Evolutionary conservation across 2,113 vertebrate species (phyloP), one percentile per base, ranked within the genome.

Genomic region (Oxyura jamaicensis): DNA sequence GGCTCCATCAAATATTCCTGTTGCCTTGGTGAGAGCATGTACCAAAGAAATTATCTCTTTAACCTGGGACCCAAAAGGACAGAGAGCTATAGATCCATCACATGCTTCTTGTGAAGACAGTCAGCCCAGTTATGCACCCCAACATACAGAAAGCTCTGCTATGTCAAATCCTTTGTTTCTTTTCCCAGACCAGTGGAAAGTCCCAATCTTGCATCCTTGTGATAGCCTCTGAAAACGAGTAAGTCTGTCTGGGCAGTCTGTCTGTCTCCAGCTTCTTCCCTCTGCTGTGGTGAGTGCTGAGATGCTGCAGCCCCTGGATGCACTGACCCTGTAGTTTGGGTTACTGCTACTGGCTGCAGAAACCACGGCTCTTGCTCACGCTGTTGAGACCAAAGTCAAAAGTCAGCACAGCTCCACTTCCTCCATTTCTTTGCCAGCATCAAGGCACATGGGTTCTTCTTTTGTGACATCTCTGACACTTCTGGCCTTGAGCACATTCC

Each of bases 11-110:
- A 5, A 60, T 77, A 73, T 77, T 92, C 73, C 76, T 82, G 69
- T 87, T 90, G 69, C 85, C 52, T 85, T 94, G 78, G 76, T 87
- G 69, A 87, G 28, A 71, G 31, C 62, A 93, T 13, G 56, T 87
- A 29, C 52, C 0, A 2, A 74, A 93, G 13, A 87, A 63, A 82
- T 59, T 72, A 12, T 67, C 21, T 72, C 25, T 79, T 35, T 72
- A 67, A 36, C 31, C 8, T 63, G n/a, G 18, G 31, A n/a, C n/a
- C 28, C 59, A 69, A 60, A 78, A 75, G 46, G n/a, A 19, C 65
- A 50, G 90, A 71, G 52, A 93, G 5, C 29, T 62, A 41, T 39
- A 78, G 36, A 63, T 74, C 39, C 33, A 42, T 82, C 46, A 58
- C 6, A 39, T 23, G 58, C 19, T 42, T 63, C 44, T 66, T 7